Percentiles rank a stretch among this genome's conserved stretches.
phyloP scores from a whole-genome alignment of 2,113 vertebrate species.

The Redunca redunca region DNA sequence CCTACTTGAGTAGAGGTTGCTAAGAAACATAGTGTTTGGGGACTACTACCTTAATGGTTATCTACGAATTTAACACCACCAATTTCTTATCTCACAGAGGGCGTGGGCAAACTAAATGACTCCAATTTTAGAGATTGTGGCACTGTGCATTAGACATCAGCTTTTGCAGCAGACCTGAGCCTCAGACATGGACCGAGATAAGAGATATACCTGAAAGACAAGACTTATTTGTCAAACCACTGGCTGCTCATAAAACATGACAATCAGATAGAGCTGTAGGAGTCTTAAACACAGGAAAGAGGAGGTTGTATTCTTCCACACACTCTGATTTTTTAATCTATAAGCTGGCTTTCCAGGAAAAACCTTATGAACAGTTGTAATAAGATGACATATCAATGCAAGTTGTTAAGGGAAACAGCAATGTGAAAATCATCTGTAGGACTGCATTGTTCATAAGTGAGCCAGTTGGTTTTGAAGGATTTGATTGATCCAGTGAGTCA shows the following conservation, averaged over 20 bases:
- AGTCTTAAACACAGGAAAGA: constrained; percentile 14
- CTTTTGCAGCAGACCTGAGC: constrained; percentile 12
- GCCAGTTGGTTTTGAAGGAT: not conserved
- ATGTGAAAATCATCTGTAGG: not conserved
- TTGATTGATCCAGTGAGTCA: not conserved
- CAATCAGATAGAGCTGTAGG: not conserved
- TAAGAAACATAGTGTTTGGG: constrained; percentile 46
- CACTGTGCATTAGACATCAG: constrained; percentile 1
- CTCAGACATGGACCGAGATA: constrained; percentile 40
- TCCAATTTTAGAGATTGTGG: not conserved
- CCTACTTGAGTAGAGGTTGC: constrained; percentile 23
- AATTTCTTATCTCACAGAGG: constrained; percentile 72
- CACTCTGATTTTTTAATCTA: not conserved
- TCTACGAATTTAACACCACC: constrained; percentile 43
- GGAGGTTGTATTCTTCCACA: not conserved
- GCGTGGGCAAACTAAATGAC: constrained; percentile 59
- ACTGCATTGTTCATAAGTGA: not conserved
- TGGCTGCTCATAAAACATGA: constrained; percentile 35
- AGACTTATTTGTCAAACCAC: constrained; percentile 28
- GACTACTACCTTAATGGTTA: constrained; percentile 28
- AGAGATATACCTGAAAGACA: constrained; percentile 61
- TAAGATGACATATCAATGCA: not conserved
- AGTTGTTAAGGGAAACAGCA: not conserved
- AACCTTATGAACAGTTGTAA: not conserved
- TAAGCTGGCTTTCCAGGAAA: constrained; percentile 10